Evolutionary conservation across 2,888 invertebrate species (phyloP), one percentile per base, ranked within the genome.

Genomic region (Macrosiphum euphorbiae): DNA sequence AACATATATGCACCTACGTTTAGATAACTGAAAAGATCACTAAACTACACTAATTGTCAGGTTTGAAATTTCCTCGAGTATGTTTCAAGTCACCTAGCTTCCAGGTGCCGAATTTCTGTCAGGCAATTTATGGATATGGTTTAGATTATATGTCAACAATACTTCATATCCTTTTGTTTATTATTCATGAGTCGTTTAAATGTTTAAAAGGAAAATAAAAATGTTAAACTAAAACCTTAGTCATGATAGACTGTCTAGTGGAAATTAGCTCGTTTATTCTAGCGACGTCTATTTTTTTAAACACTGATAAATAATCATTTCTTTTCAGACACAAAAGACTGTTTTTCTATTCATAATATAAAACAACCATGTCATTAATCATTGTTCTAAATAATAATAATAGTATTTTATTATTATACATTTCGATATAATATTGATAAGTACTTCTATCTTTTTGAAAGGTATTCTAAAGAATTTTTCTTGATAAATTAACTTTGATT

Each of bases 361-460:
- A 58, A 91, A 85, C 91, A 44, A 85, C 91, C 44, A 55, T 85
- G 91, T 91, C 91, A 91, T 91, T 85, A 58, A 85, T 91, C 91
- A 91, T 91, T 91, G 91, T 91, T 91, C 44, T 58, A 44, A 91
- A 91, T 52, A 85, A 91, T 44, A 91, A 91, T 85, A 85, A 84
- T 86, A 55, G 58, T 52, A 91, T 41, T 67, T 47, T 35, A 90
- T 47, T 47, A 55, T 55, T 20, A 58, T 58, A 85, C 47, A 91
- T 91, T 58, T 47, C 28, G 24, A 85, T 85, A n/a, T 55, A 4
- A 84, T 85, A 61, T 58, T 47, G 47, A 91, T 91, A 91, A 84
- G 35, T 41, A 67, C 47, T n/a, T 90, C 35, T 44, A 61, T 67
- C 90, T 13, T 52, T 52, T 55, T 44, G 41, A 85, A 91, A 55